A percentile compares a stretch with the other conserved stretches of the same genome.
Evolutionary conservation across 2,888 invertebrate species (phyloP).

Genomic region (Synergus laeviventris): DNA sequence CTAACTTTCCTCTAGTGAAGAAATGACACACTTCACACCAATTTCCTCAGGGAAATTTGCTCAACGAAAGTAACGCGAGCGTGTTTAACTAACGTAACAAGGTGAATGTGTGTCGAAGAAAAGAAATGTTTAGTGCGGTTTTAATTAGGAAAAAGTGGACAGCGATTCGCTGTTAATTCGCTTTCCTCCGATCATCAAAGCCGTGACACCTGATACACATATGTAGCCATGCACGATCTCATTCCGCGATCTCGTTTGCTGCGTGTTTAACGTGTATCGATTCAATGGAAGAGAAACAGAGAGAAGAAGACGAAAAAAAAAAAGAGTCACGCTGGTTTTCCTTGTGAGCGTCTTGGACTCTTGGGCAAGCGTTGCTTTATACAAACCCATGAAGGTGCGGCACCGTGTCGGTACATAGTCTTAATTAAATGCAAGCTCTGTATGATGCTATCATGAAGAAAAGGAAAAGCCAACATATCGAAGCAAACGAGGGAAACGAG

Average conservation of each 20-base stretch:
- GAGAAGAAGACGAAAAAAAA: constrained; percentile 15
- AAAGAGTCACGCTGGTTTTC: constrained; percentile 5
- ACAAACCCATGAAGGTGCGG: constrained; percentile 49
- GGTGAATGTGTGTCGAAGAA: constrained; percentile 39
- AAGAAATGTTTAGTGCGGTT: constrained; percentile 20
- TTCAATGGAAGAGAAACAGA: constrained; percentile 50
- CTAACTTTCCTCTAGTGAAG: neutral
- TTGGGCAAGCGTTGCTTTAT: constrained; percentile 47
- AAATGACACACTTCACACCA: constrained; percentile 30
- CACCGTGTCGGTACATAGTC: constrained; percentile 54
- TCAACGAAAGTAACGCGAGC: constrained; percentile 37
- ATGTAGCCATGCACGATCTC: constrained; percentile 52
- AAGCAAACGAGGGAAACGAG: constrained; percentile 56
- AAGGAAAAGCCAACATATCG: constrained; percentile 61
- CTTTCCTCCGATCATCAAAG: constrained; percentile 52
- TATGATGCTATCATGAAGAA: constrained; percentile 63
- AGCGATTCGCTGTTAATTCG: constrained; percentile 53
- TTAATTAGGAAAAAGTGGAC: constrained; percentile 34
- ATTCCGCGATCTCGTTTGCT: constrained; percentile 24
- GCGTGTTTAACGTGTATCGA: constrained; percentile 53
- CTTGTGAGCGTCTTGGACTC: constrained; percentile 50
- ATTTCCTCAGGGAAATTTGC: constrained; percentile 33
- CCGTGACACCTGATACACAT: constrained; percentile 57
- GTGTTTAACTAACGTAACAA: constrained; percentile 34
- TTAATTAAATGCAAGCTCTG: constrained; percentile 62